Conservation (phyloP, 2,113 vertebrate species). For the Ptychochromis oligacanthus region DNA sequence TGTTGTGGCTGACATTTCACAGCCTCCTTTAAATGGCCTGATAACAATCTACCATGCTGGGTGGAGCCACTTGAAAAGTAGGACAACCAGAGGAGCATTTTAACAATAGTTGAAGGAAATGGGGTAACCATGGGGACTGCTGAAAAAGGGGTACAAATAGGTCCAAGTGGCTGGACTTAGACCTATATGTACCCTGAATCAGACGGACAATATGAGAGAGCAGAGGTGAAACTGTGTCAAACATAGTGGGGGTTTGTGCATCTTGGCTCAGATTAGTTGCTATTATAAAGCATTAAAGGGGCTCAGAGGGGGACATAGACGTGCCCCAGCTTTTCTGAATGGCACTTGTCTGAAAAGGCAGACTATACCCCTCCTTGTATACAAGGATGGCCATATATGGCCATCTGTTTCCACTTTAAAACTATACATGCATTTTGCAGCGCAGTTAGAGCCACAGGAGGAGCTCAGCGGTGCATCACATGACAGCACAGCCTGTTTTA, state of each 20-base stretch:
- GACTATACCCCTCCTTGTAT: background rate
- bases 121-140: background rate
- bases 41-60: background rate
- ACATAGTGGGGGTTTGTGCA: background rate
- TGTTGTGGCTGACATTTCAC: constrained; percentile 3
- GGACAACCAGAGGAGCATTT: background rate
- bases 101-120: background rate
- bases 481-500: background rate
- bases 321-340: background rate
- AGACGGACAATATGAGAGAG: background rate
- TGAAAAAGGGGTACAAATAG: background rate
- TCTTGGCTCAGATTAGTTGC: background rate
- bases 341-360: background rate
- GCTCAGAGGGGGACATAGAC: background rate
- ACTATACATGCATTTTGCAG: constrained; percentile 11
- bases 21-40: background rate
- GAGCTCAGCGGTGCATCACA: constrained; percentile 37
- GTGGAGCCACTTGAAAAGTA: background rate
- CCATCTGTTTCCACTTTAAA: constrained; percentile 21
- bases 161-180: background rate
- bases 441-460: background rate
- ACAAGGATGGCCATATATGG: no score
- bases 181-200: background rate
- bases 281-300: background rate
- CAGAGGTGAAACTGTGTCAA: constrained; percentile 12